Conservation (phyloP, 2,797 vertebrate genomes). For the Odontamblyopus lacepedii region DNA sequence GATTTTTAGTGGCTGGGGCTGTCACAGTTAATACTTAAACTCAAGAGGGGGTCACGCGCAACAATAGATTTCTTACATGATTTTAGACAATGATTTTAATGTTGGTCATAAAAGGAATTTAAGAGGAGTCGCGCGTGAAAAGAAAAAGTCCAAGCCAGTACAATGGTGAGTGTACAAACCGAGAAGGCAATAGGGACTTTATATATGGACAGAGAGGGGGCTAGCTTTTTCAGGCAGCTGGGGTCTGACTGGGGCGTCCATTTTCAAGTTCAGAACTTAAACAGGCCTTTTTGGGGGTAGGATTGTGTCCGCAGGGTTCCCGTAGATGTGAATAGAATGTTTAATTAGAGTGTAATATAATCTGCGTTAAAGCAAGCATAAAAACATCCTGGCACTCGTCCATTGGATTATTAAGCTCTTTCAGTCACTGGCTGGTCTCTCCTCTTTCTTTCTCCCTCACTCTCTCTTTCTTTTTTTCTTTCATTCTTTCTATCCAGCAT, state of each 20-base stretch:
- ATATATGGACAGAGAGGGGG: slow-evolving; percentile 56
- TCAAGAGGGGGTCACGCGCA: slow-evolving; percentile 29
- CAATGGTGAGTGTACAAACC: slow-evolving; percentile 49
- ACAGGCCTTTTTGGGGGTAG: slow-evolving; percentile 73
- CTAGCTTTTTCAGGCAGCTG: slow-evolving; percentile 69
- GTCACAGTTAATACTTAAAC: slow-evolving; percentile 68
- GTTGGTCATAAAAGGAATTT: slow-evolving; percentile 69
- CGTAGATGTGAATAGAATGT: slow-evolving; percentile 77
- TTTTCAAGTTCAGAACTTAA: slow-evolving; percentile 81
- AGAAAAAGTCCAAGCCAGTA: slow-evolving; percentile 50
- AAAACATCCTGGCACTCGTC: slow-evolving; percentile 82
- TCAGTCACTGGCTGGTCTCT: slow-evolving; percentile 34
- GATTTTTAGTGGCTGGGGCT: slow-evolving; percentile 45
- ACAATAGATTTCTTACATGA: slow-evolving; percentile 75
- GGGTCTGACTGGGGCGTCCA: slow-evolving; percentile 76
- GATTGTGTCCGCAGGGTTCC: slow-evolving; percentile 79
- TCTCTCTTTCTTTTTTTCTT: neutral
- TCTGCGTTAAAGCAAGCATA: slow-evolving; percentile 84
- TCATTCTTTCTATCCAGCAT: neutral
- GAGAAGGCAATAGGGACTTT: slow-evolving; percentile 37
- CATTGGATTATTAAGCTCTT: slow-evolving; percentile 75
- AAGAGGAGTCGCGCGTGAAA: slow-evolving; percentile 62
- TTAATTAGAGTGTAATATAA: slow-evolving; percentile 88
- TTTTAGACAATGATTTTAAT: slow-evolving; percentile 76
- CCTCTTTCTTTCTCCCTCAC: slow-evolving; percentile 13